These are phyloP conservation scores for Platycheirus albimanus DNA, from an alignment of 2,888 invertebrate genomes.

Conservation along the genomic window DNA sequence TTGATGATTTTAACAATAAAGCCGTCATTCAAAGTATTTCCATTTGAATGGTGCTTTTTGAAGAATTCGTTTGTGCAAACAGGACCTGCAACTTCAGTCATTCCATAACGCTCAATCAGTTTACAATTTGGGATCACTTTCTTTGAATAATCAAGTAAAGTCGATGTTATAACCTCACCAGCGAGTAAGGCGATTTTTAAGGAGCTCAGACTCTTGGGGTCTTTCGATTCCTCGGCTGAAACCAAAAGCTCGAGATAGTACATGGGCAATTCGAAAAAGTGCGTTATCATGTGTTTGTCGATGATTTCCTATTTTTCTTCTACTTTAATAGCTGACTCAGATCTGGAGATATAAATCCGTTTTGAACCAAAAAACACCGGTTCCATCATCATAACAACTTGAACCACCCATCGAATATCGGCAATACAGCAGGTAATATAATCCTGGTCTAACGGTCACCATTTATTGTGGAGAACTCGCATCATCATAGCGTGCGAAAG, in stretches of 20 bases:
- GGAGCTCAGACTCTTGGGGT: neutral
- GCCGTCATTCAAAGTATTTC: constrained; percentile 52
- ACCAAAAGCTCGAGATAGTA: constrained; percentile 50
- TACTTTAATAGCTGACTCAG: too few relatives aligned
- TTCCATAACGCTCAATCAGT: constrained; percentile 66
- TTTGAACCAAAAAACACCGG: constrained; percentile 68
- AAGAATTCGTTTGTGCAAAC: constrained; percentile 60
- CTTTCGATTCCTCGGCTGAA: constrained; percentile 6
- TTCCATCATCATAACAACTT: constrained; percentile 65
- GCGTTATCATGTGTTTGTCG: constrained; percentile 65
- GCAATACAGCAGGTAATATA: constrained; percentile 65
- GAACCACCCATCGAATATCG: constrained; percentile 75
- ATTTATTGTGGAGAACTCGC: constrained; percentile 64
- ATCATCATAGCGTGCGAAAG: constrained; percentile 69
- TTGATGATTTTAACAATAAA: constrained; percentile 66
- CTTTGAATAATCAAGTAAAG: constrained; percentile 50
- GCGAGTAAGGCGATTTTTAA: constrained; percentile 30
- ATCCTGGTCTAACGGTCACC: constrained; percentile 36
- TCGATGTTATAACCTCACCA: constrained; percentile 51
- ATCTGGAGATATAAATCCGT: constrained; percentile 68
- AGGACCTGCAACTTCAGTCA: constrained; percentile 68
- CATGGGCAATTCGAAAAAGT: constrained; percentile 65
- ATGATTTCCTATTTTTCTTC: too few relatives aligned
- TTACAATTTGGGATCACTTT: constrained; percentile 44
- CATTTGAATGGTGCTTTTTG: constrained; percentile 35